These are phyloP conservation scores for Heliconius hewitsoni DNA, from an alignment of 1,140 invertebrate species.

Conservation along the genomic window DNA sequence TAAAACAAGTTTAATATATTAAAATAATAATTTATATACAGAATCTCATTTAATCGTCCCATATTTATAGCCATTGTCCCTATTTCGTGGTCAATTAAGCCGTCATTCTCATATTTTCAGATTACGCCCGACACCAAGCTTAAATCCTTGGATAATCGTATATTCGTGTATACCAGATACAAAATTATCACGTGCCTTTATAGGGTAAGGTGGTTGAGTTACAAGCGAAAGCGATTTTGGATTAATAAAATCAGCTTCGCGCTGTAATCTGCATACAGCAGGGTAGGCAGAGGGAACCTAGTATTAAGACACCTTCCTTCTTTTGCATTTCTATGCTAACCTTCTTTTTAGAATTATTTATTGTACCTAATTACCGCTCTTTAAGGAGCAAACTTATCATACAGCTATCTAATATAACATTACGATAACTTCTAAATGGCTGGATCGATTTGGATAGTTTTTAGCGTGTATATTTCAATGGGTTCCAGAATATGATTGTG, in stretches of 20 bases:
- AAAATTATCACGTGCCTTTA: slow-evolving; percentile 53
- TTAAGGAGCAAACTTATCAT: too few relatives aligned
- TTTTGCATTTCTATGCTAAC: too few relatives aligned
- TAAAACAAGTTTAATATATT: neutral
- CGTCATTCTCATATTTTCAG: slow-evolving; percentile 70
- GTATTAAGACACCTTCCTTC: too few relatives aligned
- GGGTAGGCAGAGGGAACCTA: too few relatives aligned
- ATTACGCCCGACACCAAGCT: slow-evolving; percentile 58
- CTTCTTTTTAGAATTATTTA: too few relatives aligned
- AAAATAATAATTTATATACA: slow-evolving; percentile 15
- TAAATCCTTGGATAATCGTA: slow-evolving; percentile 64
- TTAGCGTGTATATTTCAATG: too few relatives aligned
- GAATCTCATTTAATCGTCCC: slow-evolving; percentile 32
- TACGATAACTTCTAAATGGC: too few relatives aligned
- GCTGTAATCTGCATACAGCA: too few relatives aligned
- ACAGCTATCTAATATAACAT: too few relatives aligned
- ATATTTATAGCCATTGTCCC: slow-evolving; percentile 42
- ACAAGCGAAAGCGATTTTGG: slow-evolving; percentile 19
- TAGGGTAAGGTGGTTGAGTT: slow-evolving; percentile 5
- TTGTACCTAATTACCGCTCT: too few relatives aligned
- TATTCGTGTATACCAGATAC: slow-evolving; percentile 51
- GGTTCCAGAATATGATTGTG: too few relatives aligned
- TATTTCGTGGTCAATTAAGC: slow-evolving; percentile 60
- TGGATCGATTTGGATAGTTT: too few relatives aligned
- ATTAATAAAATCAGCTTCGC: neutral